Percentiles rank a stretch among this genome's conserved stretches.
Evolutionary conservation across 2,888 invertebrate species (phyloP).

Genomic region (Heliconius aoede): DNA sequence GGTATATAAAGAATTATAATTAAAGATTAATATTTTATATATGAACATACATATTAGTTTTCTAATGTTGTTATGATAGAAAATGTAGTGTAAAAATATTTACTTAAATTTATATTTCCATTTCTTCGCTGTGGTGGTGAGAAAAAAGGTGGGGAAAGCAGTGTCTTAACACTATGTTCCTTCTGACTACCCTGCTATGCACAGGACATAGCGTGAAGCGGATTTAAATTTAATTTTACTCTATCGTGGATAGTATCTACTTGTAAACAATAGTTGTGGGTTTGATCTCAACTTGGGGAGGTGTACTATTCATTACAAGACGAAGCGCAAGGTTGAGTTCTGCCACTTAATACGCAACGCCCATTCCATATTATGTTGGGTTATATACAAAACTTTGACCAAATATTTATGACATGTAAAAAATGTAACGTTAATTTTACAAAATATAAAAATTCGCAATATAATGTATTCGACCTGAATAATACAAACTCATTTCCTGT

Average conservation of each 20-base stretch:
- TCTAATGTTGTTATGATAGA: constrained; percentile 2
- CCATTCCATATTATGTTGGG: too few species aligned
- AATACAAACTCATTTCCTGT: not conserved
- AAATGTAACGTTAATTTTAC: not conserved
- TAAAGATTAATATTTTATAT: not conserved
- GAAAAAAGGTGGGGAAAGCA: too few species aligned
- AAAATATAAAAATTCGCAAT: not conserved
- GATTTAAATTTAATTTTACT: too few species aligned
- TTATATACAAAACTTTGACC: not conserved
- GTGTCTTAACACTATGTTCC: too few species aligned
- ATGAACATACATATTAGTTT: not conserved
- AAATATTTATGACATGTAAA: not conserved
- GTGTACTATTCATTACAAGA: not conserved
- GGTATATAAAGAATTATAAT: constrained; percentile 22
- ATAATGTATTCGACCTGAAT: not conserved
- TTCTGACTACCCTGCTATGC: too few species aligned
- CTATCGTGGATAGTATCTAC: not conserved
- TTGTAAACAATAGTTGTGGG: not conserved
- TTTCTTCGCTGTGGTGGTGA: too few species aligned
- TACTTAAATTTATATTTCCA: too few species aligned
- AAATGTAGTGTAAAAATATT: too few species aligned
- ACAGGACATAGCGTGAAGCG: too few species aligned
- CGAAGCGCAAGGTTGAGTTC: not conserved
- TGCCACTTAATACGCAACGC: too few species aligned
- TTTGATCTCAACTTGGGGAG: not conserved